Percentiles rank a stretch among this genome's conserved stretches.
phyloP scores from a whole-genome alignment of 2,113 vertebrate species.

The Ovis aries region ARS-UI_Ramb_v3.0 NC_056056.1:143563001-143563500 shows the following conservation, averaged over 20 bases:
- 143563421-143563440: not conserved
- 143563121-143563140: not conserved
- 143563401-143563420: not conserved
- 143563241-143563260: not conserved
- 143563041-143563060: not conserved
- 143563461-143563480: constrained; percentile 59
- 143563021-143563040: not conserved
- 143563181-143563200: not conserved
- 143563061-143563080: not conserved
- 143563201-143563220: not conserved
- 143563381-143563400: not conserved
- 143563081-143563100: not conserved
- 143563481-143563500: constrained; percentile 4
- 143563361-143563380: rapidly evolving
- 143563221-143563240: not conserved
- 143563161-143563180: not conserved
- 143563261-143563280: not conserved
- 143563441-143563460: not conserved
- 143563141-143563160: not conserved
- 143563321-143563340: rapidly evolving
- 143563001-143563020: not conserved
- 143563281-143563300: not conserved
- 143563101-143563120: not conserved
- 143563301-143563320: not conserved
- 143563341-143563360: not conserved